Percentiles rank a stretch among this genome's conserved stretches.
Conservation (phyloP, 2,888 invertebrate genomes). For the Drosophila tanythrix region DNA sequence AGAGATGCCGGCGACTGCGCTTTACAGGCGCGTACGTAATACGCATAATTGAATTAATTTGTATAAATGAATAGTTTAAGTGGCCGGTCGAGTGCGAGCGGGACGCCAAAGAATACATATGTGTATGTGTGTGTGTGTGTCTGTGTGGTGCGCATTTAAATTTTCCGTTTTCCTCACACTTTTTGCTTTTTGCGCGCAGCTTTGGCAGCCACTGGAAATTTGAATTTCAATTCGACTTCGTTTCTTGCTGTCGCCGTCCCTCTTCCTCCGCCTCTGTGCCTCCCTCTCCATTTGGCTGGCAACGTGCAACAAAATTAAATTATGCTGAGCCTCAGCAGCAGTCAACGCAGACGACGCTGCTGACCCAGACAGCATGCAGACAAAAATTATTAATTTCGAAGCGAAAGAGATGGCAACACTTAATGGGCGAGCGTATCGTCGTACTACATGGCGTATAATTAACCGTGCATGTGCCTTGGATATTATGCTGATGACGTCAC, state of each 20-base stretch:
- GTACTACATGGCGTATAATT: conserved; percentile 81
- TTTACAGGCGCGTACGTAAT: conserved; percentile 79
- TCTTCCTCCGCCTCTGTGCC: background rate
- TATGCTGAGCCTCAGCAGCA: conserved; percentile 71
- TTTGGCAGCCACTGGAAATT: conserved; percentile 67
- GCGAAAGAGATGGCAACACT: conserved; percentile 47
- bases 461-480: conserved; percentile 73
- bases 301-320: conserved; percentile 77
- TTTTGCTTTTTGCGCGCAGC: conserved; percentile 38
- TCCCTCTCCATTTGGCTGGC: conserved; percentile 16
- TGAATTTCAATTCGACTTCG: conserved; percentile 74
- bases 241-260: background rate
- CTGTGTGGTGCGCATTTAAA: conserved; percentile 78
- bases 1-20: conserved; percentile 75
- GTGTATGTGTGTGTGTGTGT: conserved; percentile 23
- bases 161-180: conserved; percentile 77
- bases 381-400: conserved; percentile 76
- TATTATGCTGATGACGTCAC: conserved; percentile 79
- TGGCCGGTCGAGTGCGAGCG: conserved; percentile 71
- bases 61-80: conserved; percentile 84
- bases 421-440: conserved; percentile 41
- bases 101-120: conserved; percentile 27
- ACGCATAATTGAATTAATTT: conserved; percentile 84
- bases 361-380: conserved; percentile 81
- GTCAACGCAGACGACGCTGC: conserved; percentile 43